phyloP scores from a whole-genome alignment of 2,797 vertebrate species.

The Sebastes taczanowskii region DNA sequence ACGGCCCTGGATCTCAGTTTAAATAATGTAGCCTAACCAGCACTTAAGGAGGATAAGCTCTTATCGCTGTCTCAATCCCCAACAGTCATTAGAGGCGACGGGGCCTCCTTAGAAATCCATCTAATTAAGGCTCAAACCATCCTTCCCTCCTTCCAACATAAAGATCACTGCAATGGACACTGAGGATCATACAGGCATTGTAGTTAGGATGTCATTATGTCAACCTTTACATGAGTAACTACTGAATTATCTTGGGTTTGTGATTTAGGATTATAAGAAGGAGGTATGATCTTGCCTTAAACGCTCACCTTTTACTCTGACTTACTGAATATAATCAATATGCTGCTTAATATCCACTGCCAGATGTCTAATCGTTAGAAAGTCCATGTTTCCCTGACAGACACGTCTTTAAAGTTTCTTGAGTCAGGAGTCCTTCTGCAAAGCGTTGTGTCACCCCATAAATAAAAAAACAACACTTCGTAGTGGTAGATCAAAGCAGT shows the following conservation, averaged over 20 bases:
- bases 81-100: conserved; percentile 66
- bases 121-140: conserved; percentile 68
- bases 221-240: neutral
- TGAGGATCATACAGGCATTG: conserved; percentile 2
- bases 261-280: neutral
- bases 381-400: conserved; percentile 21
- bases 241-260: neutral
- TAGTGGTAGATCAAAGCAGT: conserved; percentile 47
- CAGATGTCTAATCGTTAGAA: conserved; percentile 15
- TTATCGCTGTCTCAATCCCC: conserved; percentile 69
- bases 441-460: conserved; percentile 23
- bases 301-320: neutral
- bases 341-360: neutral
- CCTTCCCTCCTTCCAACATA: conserved; percentile 11
- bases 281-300: neutral
- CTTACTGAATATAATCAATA: neutral
- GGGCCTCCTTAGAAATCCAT: conserved; percentile 47
- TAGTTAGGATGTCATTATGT: conserved; percentile 6
- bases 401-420: conserved; percentile 9
- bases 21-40: conserved; percentile 60
- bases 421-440: conserved; percentile 20
- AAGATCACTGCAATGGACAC: conserved; percentile 19
- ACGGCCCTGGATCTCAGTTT: conserved; percentile 36
- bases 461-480: conserved; percentile 47
- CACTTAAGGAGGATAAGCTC: conserved; percentile 67